phyloP scores from a whole-genome alignment of 2,797 vertebrate genomes.

The Lates japonicus region DNA sequence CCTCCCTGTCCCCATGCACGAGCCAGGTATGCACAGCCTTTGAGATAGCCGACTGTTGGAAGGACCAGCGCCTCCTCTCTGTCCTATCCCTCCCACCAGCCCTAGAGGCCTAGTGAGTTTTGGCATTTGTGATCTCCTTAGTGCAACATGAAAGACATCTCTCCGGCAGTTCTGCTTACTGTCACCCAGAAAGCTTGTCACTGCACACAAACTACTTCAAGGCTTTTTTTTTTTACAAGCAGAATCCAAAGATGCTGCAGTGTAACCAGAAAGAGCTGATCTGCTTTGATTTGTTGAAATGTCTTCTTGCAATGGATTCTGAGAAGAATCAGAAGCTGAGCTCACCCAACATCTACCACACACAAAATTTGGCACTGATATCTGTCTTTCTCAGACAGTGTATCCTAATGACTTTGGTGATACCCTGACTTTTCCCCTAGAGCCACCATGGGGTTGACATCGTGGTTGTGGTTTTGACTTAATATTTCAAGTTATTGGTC shows the following conservation, averaged over 20 bases:
- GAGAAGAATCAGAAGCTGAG: too few species aligned
- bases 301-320: too few species aligned
- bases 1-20: conserved; percentile 71
- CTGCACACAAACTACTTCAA: conserved; percentile 15
- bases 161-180: conserved; percentile 61
- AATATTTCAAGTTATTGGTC: not conserved
- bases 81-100: conserved; percentile 19
- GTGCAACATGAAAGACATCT: conserved; percentile 65
- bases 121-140: conserved; percentile 72
- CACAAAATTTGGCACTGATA: too few species aligned
- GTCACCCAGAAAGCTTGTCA: conserved; percentile 39
- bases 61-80: conserved; percentile 57
- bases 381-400: too few species aligned
- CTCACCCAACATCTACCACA: too few species aligned
- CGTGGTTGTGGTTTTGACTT: not conserved
- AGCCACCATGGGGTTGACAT: not conserved
- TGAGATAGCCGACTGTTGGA: conserved; percentile 79
- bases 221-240: not conserved
- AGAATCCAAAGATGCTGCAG: not conserved
- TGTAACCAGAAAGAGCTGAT: conserved; percentile 2
- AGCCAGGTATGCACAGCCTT: conserved; percentile 71
- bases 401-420: not conserved
- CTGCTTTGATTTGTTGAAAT: conserved; percentile 8
- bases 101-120: conserved; percentile 70
- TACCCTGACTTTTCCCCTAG: not conserved